Evolutionary conservation across 2,113 vertebrate genomes (phyloP).

Genomic region (Pseudorectes ferrugineus): DNA sequence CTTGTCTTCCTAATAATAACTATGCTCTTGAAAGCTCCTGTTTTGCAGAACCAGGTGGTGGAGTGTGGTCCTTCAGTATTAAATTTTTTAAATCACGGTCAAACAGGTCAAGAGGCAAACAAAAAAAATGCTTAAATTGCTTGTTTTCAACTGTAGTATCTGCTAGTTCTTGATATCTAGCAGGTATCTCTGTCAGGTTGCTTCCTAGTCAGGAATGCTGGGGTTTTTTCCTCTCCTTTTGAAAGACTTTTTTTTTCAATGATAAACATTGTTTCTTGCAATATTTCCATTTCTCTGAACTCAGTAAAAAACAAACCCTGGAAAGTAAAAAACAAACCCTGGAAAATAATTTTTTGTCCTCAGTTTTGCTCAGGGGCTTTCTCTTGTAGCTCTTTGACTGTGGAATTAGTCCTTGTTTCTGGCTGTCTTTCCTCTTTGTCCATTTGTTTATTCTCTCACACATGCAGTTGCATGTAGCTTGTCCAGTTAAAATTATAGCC

Average conservation of each 20-base stretch:
- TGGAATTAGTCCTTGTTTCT: neutral
- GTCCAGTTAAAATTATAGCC: neutral
- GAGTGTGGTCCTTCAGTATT: neutral
- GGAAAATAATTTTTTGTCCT: neutral
- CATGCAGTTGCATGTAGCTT: neutral
- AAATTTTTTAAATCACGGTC: neutral
- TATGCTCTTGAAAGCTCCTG: neutral
- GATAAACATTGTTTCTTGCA: neutral
- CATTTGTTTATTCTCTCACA: neutral
- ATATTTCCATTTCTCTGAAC: neutral
- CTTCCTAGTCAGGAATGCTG: neutral
- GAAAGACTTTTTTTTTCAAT: neutral
- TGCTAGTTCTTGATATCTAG: neutral
- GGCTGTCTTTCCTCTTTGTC: neutral
- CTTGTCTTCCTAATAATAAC: slow-evolving; percentile 42
- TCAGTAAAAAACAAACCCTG: neutral
- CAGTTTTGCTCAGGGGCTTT: neutral
- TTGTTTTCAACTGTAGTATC: neutral
- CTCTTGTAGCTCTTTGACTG: neutral
- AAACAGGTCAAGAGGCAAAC: neutral
- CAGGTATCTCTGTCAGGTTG: neutral
- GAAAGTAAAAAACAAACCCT: neutral
- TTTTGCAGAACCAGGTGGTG: neutral
- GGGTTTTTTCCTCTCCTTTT: neutral
- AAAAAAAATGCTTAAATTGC: neutral